Base-by-base conservation (phyloP, 2,113 vertebrate species). In the Marmota monax region DNA sequence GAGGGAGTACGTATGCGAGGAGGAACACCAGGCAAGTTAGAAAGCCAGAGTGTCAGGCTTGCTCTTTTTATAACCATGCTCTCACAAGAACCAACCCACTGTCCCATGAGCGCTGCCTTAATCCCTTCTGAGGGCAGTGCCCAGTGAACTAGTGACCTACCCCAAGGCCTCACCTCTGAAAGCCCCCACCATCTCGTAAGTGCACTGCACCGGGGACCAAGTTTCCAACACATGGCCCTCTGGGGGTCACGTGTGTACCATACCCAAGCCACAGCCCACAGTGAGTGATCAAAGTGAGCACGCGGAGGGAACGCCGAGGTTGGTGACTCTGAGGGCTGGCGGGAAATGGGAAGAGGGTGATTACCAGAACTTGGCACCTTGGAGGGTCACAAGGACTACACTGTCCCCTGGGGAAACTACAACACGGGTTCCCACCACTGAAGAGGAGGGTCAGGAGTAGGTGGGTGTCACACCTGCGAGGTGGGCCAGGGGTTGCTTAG, bases 1-100 rank as follows among this genome's bases (percentile, higher is more conserved):
- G 5, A 39, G 22, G 4, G 6, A 42, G 67, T 37, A 17, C 0
- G 2, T 6, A 27, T 1, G 42, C 20, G 42, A 18, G 4, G 25
- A 9, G 56, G 22, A 65, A 4, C 34, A 27, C 18, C 39, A 2
- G 29, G 51, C 34, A 17, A 79, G 37, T 58, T 32, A 17, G 34
- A 51, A 58, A 58, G 20, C 29, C 32, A 48, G 32, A 56, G 37
- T 6, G 2, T 51, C 67, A 14, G 16, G 7, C 37, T 70, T 58
- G 32, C 29, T 79, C 29, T 23, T 25, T 7, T 7, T 13, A 22
- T 37, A 83, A 42, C 13, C 67, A 13, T 39, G 23, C 32, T 61
- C 32, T 72, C 32, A n/a, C 3, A 27, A 42, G 27, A 82, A 37
- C 45, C 27, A 73, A 29, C 39, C 42, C 51, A 34, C 13, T 1